Percentiles rank a stretch among this genome's conserved stretches.
Conservation (phyloP, 2,797 vertebrate genomes). For the Anabacerthia variegaticeps region DNA sequence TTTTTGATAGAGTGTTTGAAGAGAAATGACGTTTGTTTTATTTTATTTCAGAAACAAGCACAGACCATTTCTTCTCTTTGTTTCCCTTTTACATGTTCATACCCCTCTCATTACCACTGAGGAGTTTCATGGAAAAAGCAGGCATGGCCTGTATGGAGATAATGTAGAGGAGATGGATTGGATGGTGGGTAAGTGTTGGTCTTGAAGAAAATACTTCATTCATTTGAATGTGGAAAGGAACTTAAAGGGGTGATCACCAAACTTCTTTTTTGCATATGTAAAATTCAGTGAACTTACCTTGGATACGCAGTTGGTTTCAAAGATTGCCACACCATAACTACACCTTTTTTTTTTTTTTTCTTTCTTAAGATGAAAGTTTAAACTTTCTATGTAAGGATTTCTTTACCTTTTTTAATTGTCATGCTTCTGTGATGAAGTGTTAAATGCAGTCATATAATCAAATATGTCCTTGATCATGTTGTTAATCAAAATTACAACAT, state of each 20-base stretch:
- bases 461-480: neutral
- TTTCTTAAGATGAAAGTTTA: neutral
- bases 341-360: neutral
- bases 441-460: neutral
- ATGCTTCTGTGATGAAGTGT: neutral
- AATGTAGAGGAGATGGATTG: conserved; percentile 88
- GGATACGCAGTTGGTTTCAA: neutral
- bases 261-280: neutral
- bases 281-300: neutral
- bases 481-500: neutral
- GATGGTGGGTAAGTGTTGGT: conserved; percentile 78
- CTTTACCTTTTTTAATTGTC: neutral
- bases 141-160: conserved; percentile 88
- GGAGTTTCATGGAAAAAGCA: conserved; percentile 83
- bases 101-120: conserved; percentile 73
- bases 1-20: neutral
- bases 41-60: conserved; percentile 77
- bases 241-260: neutral
- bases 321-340: neutral
- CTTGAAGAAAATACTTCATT: neutral
- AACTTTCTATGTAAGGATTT: neutral
- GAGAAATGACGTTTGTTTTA: neutral
- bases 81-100: conserved; percentile 83
- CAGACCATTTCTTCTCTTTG: conserved; percentile 81
- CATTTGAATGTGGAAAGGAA: neutral